These are phyloP conservation scores for Oligia latruncula DNA, from an alignment of 2,888 invertebrate genomes.

Conservation along the genomic window DNA sequence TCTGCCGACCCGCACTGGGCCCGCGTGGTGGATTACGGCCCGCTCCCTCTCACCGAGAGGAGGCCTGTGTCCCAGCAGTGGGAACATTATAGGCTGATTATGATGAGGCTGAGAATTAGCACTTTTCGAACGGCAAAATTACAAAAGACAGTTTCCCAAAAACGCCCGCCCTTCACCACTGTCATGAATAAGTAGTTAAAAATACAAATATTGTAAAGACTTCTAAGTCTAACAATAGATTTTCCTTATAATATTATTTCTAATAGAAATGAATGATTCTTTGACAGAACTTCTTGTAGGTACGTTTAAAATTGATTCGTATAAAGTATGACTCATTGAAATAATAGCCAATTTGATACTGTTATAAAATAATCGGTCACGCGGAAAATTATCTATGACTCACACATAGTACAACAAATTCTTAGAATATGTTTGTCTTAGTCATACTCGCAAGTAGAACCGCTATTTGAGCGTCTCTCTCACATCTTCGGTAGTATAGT, in stretches of 20 bases:
- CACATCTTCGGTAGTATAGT: conserved; percentile 90
- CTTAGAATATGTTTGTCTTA: not conserved
- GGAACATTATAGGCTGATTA: too few relatives aligned
- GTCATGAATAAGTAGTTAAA: not conserved
- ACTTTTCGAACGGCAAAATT: too few relatives aligned
- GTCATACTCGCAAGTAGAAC: conserved; percentile 20
- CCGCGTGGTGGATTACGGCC: too few relatives aligned
- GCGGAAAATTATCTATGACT: conserved; percentile 47
- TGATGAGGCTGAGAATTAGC: too few relatives aligned
- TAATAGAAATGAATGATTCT: not conserved
- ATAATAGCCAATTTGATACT: conserved; percentile 26
- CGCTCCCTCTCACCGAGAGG: too few relatives aligned
- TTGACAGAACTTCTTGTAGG: conserved; percentile 4
- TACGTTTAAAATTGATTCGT: conserved; percentile 18
- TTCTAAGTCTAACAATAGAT: not conserved
- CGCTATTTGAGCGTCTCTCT: fast-evolving
- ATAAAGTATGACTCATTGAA: conserved; percentile 41
- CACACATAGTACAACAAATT: not conserved
- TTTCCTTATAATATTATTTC: not conserved
- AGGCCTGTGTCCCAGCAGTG: too few relatives aligned
- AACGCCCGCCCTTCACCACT: too few relatives aligned
- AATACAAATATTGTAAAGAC: not conserved
- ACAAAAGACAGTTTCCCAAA: too few relatives aligned
- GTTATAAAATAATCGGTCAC: conserved; percentile 15
- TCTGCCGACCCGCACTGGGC: too few relatives aligned